phyloP scores from a whole-genome alignment of 2,888 invertebrate species.

The Cancer borealis region DNA sequence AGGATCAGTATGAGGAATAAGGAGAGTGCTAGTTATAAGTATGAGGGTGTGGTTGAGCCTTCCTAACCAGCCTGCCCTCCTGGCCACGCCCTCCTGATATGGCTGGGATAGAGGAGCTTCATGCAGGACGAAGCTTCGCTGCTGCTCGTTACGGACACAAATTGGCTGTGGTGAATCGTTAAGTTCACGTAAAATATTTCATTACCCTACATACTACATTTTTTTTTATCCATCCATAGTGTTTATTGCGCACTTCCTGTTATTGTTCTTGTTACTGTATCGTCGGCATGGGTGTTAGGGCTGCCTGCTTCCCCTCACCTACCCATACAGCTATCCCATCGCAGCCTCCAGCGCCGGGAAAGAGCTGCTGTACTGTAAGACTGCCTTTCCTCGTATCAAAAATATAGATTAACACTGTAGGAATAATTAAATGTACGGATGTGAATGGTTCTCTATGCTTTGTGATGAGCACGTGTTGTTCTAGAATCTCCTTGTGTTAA shows the following conservation, averaged over 20 bases:
- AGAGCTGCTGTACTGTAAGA: too few relatives aligned
- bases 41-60: not conserved
- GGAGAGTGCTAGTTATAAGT: not conserved
- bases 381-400: too few relatives aligned
- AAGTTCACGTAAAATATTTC: not conserved
- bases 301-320: not conserved
- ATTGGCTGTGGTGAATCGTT: constrained; percentile 33
- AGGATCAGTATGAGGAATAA: not conserved
- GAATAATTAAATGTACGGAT: too few relatives aligned
- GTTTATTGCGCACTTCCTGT: not conserved
- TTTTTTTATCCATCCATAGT: not conserved
- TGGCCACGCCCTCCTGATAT: not conserved
- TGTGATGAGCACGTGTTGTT: too few relatives aligned
- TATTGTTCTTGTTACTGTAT: not conserved
- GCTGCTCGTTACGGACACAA: constrained; percentile 9
- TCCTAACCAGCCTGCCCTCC: not conserved
- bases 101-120: not conserved
- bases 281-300: not conserved
- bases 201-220: not conserved
- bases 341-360: too few relatives aligned
- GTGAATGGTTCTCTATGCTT: too few relatives aligned
- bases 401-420: too few relatives aligned
- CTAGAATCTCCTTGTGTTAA: too few relatives aligned
- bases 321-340: not conserved
- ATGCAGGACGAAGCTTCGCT: not conserved